Evolutionary conservation across 2,113 vertebrate genomes (phyloP).

Genomic region (Pseudolaguvia tuberculata): DNA sequence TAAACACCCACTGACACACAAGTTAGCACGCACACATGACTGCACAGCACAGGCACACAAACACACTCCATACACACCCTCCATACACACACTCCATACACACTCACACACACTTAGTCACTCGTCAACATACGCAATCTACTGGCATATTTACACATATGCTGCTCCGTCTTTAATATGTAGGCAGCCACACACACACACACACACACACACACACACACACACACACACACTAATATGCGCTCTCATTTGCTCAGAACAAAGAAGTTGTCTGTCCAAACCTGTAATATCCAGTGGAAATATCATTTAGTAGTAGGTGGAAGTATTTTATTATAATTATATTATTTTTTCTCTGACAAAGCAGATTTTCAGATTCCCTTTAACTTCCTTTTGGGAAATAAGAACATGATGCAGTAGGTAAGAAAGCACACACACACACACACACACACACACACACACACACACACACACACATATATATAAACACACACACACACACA

Average conservation of each 20-base stretch:
- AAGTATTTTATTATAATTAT: constrained; percentile 39
- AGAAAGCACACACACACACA: constrained; percentile 30
- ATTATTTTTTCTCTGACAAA: constrained; percentile 35
- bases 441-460: too few relatives aligned
- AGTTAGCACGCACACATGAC: constrained; percentile 39
- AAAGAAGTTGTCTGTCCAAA: constrained; percentile 35
- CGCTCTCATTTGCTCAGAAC: constrained; percentile 41
- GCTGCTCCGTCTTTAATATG: constrained; percentile 41
- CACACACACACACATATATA: too few relatives aligned
- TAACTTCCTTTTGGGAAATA: constrained; percentile 37
- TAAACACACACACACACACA: too few relatives aligned
- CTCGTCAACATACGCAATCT: constrained; percentile 38
- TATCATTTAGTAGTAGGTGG: constrained; percentile 43
- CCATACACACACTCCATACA: constrained; percentile 9
- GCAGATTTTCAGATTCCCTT: constrained; percentile 31
- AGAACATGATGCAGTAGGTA: constrained; percentile 39
- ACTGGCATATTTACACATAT: constrained; percentile 48
- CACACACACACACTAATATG: constrained; percentile 42
- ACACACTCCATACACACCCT: constrained; percentile 5
- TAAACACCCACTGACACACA: constrained; percentile 45
- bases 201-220: constrained; percentile 24
- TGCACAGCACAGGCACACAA: constrained; percentile 22
- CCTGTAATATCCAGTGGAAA: constrained; percentile 42
- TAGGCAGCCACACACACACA: constrained; percentile 32
- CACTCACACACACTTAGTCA: constrained; percentile 41